Conservation (phyloP, 2,888 invertebrate genomes). For the Drosophila fungiperda region DNA sequence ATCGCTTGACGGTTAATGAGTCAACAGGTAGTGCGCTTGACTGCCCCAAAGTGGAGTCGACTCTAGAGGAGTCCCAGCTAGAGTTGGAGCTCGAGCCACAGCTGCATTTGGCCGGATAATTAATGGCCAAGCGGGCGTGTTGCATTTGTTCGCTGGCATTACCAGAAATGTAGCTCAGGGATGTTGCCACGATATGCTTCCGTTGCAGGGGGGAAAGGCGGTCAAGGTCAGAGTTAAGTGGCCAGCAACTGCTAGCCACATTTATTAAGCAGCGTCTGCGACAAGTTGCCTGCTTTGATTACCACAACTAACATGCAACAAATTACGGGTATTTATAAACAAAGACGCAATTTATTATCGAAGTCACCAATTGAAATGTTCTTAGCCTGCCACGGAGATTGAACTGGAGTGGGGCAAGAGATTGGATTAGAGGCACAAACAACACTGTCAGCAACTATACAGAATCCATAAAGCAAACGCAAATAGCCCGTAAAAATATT, state of each 20-base stretch:
- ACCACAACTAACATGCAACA: constrained; percentile 68
- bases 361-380: constrained; percentile 61
- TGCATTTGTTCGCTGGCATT: constrained; percentile 66
- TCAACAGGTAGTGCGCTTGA: constrained; percentile 79
- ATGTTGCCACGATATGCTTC: constrained; percentile 43
- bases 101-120: constrained; percentile 29
- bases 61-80: constrained; percentile 20
- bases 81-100: constrained; percentile 15
- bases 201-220: constrained; percentile 50
- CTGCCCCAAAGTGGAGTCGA: constrained; percentile 49
- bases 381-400: neutral
- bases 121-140: constrained; percentile 55
- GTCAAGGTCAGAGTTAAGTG: constrained; percentile 60
- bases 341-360: constrained; percentile 57
- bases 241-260: constrained; percentile 52
- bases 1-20: constrained; percentile 54
- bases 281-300: constrained; percentile 60
- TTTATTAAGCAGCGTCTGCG: constrained; percentile 64
- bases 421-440: neutral
- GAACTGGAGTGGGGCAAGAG: neutral
- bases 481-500: constrained; percentile 80
- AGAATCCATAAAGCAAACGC: constrained; percentile 73
- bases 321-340: constrained; percentile 70
- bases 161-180: constrained; percentile 49
- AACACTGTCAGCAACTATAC: constrained; percentile 58